phyloP scores from a whole-genome alignment of 1,140 invertebrate species.

The Scaptomyza graminum region DNA sequence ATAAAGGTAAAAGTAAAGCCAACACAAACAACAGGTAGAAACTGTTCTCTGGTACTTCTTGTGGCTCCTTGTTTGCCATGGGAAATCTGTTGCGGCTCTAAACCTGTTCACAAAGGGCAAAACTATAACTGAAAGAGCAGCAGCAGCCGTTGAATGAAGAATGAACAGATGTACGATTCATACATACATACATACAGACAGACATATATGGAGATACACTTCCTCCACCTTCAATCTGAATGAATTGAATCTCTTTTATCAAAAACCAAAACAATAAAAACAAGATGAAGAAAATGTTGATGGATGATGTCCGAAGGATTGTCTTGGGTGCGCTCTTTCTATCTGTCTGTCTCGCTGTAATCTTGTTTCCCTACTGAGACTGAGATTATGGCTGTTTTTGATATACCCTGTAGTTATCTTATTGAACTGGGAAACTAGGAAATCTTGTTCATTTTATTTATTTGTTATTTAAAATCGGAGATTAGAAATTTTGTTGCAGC shows the following conservation, averaged over 20 bases:
- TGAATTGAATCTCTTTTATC: conserved; percentile 65
- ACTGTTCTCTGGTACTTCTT: conserved; percentile 9
- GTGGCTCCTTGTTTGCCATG: conserved; percentile 69
- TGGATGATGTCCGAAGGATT: conserved; percentile 2
- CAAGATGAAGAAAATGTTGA: not conserved
- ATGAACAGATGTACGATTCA: conserved; percentile 61
- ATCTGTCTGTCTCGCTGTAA: not conserved
- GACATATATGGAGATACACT: conserved; percentile 25
- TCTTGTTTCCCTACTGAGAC: not conserved
- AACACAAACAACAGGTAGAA: conserved; percentile 53
- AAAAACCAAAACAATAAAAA: conserved; percentile 4
- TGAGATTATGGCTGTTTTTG: not conserved
- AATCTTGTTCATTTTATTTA: not conserved
- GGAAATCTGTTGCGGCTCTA: conserved; percentile 66
- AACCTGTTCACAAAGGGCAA: conserved; percentile 71
- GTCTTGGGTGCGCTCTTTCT: conserved; percentile 17
- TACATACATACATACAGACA: conserved; percentile 1
- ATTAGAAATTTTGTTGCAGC: too few relatives aligned
- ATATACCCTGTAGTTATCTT: not conserved
- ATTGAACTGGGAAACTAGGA: not conserved
- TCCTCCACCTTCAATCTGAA: conserved; percentile 48
- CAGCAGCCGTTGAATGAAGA: conserved; percentile 18
- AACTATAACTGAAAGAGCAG: conserved; percentile 6
- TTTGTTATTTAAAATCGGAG: too few relatives aligned
- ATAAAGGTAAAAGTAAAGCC: conserved; percentile 46